Evolutionary conservation across 2,113 vertebrate species (phyloP).

Genomic region (Semicossyphus pulcher): DNA sequence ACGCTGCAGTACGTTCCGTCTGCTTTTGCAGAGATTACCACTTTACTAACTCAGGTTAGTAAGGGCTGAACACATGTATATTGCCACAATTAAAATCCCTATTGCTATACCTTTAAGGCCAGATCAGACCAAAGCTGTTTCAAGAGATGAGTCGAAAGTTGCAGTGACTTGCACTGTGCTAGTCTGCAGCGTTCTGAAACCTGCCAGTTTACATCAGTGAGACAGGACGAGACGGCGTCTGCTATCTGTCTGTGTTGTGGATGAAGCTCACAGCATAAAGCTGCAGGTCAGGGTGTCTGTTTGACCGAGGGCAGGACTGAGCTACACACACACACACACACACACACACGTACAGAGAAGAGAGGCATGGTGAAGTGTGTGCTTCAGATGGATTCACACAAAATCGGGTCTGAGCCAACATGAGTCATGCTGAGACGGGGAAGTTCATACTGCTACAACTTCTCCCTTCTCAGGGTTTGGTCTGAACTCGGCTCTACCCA

Average conservation of each 20-base stretch:
- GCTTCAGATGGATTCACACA: no score
- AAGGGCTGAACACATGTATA: neutral
- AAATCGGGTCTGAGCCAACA: neutral
- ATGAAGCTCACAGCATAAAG: neutral
- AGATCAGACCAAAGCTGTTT: neutral
- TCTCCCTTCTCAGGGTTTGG: neutral
- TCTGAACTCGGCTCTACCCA: no score
- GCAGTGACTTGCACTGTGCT: neutral
- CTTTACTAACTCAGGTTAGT: neutral
- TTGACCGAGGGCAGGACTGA: neutral
- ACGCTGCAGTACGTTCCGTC: no score
- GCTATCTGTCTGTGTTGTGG: neutral
- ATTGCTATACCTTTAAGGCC: neutral
- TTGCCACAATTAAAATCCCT: neutral
- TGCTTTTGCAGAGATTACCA: no score
- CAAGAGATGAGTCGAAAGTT: neutral
- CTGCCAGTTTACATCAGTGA: neutral
- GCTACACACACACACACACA: neutral
- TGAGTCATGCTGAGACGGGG: neutral
- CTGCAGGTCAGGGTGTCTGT: neutral
- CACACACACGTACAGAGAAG: no score
- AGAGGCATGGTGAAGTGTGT: neutral
- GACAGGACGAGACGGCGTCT: neutral
- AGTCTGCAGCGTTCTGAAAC: neutral
- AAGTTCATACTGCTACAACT: neutral